phyloP scores from a whole-genome alignment of 2,113 vertebrate species.

The Neomonachus schauinslandi region DNA sequence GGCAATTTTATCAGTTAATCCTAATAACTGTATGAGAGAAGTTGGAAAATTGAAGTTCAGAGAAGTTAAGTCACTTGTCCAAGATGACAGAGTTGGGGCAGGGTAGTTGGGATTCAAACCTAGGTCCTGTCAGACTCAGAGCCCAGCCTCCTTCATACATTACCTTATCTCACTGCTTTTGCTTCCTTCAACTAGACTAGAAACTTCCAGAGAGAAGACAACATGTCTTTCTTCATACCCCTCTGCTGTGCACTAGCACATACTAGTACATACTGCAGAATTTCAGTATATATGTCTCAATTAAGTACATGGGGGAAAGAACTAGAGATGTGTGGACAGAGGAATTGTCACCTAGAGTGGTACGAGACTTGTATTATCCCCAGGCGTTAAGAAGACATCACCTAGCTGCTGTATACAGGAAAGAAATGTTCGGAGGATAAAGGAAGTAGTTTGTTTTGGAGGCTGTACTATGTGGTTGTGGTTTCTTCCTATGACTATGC shows the following conservation, averaged over 20 bases:
- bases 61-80: background rate
- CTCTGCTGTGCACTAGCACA: background rate
- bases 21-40: background rate
- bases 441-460: background rate
- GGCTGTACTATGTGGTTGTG: background rate
- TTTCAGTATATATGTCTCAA: background rate
- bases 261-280: background rate
- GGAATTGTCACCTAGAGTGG: too few species aligned
- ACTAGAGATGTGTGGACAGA: background rate
- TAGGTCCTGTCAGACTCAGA: background rate
- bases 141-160: background rate
- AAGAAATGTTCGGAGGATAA: background rate
- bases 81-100: background rate
- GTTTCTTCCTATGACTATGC: background rate
- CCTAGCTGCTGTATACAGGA: background rate
- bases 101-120: background rate
- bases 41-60: background rate
- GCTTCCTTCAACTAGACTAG: background rate
- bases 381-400: background rate
- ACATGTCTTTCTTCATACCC: background rate
- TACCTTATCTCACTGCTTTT: background rate
- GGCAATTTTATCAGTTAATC: background rate
- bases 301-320: background rate
- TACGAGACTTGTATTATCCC: background rate
- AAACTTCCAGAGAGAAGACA: background rate